A percentile compares a stretch with the other conserved stretches of the same genome.
phyloP scores from a whole-genome alignment of 2,113 vertebrate species.

The Zapornia atra region DNA sequence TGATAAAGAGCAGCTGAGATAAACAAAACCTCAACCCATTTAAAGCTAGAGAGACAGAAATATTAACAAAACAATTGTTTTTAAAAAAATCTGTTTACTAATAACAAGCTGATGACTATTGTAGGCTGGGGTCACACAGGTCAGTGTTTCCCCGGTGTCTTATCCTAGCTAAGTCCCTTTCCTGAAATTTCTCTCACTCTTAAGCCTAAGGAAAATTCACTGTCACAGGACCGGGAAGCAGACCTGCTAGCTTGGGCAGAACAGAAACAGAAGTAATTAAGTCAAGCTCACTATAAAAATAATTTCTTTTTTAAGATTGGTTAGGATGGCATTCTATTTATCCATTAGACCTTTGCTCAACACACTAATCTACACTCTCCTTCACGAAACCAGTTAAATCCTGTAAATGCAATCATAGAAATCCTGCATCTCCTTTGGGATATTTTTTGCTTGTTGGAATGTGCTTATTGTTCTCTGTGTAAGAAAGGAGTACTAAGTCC shows the following conservation, averaged over 20 bases:
- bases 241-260: background rate
- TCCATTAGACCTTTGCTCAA: background rate
- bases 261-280: background rate
- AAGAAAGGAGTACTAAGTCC: background rate
- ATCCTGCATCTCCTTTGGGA: background rate
- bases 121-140: background rate
- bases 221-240: background rate
- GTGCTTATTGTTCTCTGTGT: background rate
- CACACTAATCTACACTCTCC: background rate
- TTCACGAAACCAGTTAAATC: background rate
- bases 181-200: background rate
- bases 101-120: background rate
- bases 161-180: background rate
- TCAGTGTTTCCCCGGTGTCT: background rate
- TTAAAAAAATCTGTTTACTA: background rate
- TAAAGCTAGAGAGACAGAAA: background rate
- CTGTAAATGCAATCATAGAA: background rate
- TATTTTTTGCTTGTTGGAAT: background rate
- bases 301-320: background rate
- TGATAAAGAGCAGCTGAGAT: background rate
- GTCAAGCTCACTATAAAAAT: background rate
- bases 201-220: background rate
- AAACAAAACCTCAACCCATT: background rate
- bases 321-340: background rate
- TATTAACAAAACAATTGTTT: background rate